These are phyloP conservation scores for Adelosebastes latens DNA, from an alignment of 2,797 vertebrate species.

Conservation along the genomic window DNA sequence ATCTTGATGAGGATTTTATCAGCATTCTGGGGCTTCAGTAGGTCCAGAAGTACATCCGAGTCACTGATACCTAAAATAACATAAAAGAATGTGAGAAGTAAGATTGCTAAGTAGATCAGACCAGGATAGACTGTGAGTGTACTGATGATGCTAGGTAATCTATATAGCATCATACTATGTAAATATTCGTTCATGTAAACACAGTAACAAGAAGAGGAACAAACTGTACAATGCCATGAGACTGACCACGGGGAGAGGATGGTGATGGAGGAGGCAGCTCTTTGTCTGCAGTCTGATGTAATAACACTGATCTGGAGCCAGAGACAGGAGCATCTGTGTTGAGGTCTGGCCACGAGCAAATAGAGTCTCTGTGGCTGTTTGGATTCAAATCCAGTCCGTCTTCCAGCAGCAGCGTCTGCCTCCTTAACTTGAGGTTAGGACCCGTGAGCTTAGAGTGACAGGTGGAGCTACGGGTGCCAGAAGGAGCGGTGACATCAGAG, in stretches of 20 bases:
- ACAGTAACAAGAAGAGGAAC: background rate
- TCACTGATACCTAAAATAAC: slow-evolving; percentile 53
- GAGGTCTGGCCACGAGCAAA: slow-evolving; percentile 49
- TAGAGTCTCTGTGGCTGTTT: slow-evolving; percentile 25
- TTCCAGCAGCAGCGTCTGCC: slow-evolving; percentile 67
- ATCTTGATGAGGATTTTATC: slow-evolving; percentile 93
- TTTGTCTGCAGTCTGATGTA: slow-evolving; percentile 41
- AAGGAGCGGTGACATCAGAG: slow-evolving; percentile 34
- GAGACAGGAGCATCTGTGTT: slow-evolving; percentile 27
- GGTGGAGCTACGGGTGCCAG: slow-evolving; percentile 16
- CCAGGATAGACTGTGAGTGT: background rate
- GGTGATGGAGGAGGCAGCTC: slow-evolving; percentile 4
- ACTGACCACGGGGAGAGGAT: slow-evolving; percentile 49
- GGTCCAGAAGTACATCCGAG: slow-evolving; percentile 85
- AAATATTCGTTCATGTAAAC: background rate
- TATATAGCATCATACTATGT: background rate
- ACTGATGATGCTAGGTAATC: background rate
- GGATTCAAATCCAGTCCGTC: slow-evolving; percentile 35
- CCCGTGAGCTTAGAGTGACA: slow-evolving; percentile 38
- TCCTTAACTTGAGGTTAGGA: slow-evolving; percentile 45
- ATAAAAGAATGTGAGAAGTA: background rate
- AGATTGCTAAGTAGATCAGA: background rate
- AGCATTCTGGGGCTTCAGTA: slow-evolving; percentile 92
- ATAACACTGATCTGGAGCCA: slow-evolving; percentile 46
- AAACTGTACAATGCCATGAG: background rate